A percentile compares a stretch with the other conserved stretches of the same genome.
These are phyloP conservation scores for Syndactyla subalaris DNA, from an alignment of 2,797 vertebrate genomes.

Conservation along the genomic window DNA sequence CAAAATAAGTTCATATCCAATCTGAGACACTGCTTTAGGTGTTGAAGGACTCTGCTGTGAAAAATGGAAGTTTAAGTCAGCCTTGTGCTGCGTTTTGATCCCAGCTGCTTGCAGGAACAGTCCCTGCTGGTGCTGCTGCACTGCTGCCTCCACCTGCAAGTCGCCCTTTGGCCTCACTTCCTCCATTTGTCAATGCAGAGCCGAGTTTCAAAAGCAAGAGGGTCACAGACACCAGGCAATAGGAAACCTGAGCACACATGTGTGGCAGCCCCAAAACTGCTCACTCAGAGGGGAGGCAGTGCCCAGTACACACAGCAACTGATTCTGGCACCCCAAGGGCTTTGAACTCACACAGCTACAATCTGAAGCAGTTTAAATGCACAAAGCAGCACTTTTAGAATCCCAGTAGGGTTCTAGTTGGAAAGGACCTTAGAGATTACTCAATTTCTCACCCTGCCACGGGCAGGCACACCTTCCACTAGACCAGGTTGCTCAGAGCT, in stretches of 20 bases:
- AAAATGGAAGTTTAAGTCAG: background rate
- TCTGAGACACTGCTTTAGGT: background rate
- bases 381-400: background rate
- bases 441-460: background rate
- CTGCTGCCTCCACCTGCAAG: slow-evolving; percentile 33
- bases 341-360: background rate
- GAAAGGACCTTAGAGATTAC: background rate
- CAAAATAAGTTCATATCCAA: background rate
- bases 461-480: background rate
- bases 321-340: background rate
- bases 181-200: background rate
- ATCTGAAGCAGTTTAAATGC: background rate
- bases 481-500: background rate
- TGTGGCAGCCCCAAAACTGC: background rate
- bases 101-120: background rate
- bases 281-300: background rate
- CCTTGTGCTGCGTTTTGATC: background rate
- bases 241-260: background rate
- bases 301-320: background rate
- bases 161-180: slow-evolving; percentile 3
- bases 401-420: background rate
- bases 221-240: background rate
- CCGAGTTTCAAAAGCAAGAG: background rate
- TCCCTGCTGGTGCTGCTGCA: background rate
- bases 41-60: background rate